Evolutionary conservation across 2,888 invertebrate species (phyloP).

Genomic region (Epinotia bilunana): DNA sequence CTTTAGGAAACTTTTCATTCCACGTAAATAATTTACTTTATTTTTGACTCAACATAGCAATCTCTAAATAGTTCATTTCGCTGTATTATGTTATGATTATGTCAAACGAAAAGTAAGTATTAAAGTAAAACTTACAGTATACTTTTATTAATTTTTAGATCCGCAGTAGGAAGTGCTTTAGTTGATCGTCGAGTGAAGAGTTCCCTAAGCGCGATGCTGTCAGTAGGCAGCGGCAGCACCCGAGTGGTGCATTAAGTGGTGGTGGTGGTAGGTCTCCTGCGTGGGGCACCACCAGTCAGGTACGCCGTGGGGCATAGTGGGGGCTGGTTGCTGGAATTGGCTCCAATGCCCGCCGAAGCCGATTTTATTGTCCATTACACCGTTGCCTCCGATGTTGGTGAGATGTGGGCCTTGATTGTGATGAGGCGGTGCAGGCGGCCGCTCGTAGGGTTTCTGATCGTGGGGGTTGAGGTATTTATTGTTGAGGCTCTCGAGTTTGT

Average conservation of each 20-base stretch:
- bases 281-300: conserved; percentile 82
- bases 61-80: conserved; percentile 34
- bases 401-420: conserved; percentile 71
- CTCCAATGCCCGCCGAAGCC: conserved; percentile 90
- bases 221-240: conserved; percentile 91
- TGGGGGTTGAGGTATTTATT: conserved; percentile 82
- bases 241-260: conserved; percentile 86
- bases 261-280: conserved; percentile 82
- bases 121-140: background rate
- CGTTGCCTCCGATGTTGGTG: conserved; percentile 85
- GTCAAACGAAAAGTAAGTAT: conserved; percentile 25
- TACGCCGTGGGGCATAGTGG: conserved; percentile 85
- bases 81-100: background rate
- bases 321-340: conserved; percentile 87
- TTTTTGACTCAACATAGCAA: conserved; percentile 38
- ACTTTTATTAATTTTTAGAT: background rate
- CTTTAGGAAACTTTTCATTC: conserved; percentile 82
- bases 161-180: conserved; percentile 39
- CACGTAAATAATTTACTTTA: conserved; percentile 56
- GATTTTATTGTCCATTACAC: conserved; percentile 81
- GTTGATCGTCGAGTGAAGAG: conserved; percentile 76
- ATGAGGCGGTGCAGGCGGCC: conserved; percentile 82
- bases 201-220: conserved; percentile 85
- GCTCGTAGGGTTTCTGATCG: conserved; percentile 88
- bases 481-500: conserved; percentile 81